Base-by-base conservation (phyloP, 1,140 invertebrate genomes). In the Asbolus verrucosus region DNA sequence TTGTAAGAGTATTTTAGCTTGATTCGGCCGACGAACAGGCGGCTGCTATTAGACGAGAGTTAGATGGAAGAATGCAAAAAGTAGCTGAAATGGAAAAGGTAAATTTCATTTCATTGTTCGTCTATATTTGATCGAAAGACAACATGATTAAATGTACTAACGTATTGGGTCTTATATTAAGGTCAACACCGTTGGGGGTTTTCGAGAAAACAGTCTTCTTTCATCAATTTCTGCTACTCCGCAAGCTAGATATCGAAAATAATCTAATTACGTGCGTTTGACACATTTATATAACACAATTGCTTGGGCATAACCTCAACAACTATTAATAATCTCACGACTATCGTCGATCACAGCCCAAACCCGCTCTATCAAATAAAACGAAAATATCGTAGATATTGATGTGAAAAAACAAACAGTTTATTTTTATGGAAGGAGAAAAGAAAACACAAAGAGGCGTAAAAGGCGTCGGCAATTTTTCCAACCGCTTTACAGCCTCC, bases 1-100 rank as follows among this genome's bases (percentile, higher is more conserved):
- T 31, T 39, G 33, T 41, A 31, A 39, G 33, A 14, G 27, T 60
- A 68, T 81, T 79, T 75, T 69, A 97, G 95, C 86, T 99, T 84
- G 98, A 99, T 81, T 99, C 97, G 80, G 94, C 95, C 65, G 98
- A 99, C 85, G 98, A 99, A 82, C 98, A 99, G 85, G 98, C 98
- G 73, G 98, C 98, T 16, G 97, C 98, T 38, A 99, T 99, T 78
- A 88, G 98, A 82, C 89, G 98, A 84, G 98, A 99, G 86, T 85
- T 99, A 70, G 97, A 99, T 84, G 96, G 97, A 69, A 88, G 97
- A 83, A 92, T 98, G 85, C 96, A 99, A 80, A 93, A 92, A 82
- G 94, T 98, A 27, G 91, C 94, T 78, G 95, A 98, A 85, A 98
- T 99, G 94, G 95, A 98, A 83, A 95, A 91, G 88, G 96, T 96